Evolutionary conservation across 35 echinoderm and acorn worm genomes (phyloP).

Genomic region (Stichopus chloronotus): DNA sequence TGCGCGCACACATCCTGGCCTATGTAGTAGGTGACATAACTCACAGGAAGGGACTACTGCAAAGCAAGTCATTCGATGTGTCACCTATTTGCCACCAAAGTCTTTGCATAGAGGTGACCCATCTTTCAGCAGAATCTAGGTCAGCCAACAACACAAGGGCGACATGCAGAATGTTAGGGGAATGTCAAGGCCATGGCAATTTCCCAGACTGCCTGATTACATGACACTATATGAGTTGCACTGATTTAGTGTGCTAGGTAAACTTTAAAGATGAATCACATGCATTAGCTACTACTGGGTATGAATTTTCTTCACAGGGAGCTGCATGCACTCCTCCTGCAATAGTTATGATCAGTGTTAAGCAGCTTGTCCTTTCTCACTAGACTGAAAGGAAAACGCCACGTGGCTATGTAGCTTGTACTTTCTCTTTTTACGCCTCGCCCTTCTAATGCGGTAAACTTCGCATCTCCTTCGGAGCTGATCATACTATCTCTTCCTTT

Average conservation of each 20-base stretch:
- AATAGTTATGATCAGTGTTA: constrained; percentile 16
- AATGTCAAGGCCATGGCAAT: background rate
- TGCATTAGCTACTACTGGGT: background rate
- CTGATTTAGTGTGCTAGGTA: background rate
- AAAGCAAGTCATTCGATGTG: background rate
- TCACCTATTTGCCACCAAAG: constrained; percentile 9
- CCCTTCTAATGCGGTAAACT: background rate
- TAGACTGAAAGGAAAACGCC: background rate
- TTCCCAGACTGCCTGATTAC: background rate
- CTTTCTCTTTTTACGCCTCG: background rate
- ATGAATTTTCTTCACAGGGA: background rate
- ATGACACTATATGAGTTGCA: too few relatives aligned
- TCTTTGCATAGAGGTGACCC: background rate
- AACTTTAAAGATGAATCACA: background rate
- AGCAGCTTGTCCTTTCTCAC: constrained; percentile 21
- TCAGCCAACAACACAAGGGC: too few relatives aligned
- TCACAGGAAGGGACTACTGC: background rate
- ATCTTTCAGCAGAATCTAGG: background rate
- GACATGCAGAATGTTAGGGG: background rate
- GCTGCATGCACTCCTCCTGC: background rate
- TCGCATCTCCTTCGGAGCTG: background rate
- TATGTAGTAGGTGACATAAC: background rate
- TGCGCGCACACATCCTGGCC: background rate
- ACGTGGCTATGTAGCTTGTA: background rate
- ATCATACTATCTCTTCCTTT: background rate